Evolutionary conservation across 2,113 vertebrate species (phyloP).

Genomic region (Dolichotis patagonum): DNA sequence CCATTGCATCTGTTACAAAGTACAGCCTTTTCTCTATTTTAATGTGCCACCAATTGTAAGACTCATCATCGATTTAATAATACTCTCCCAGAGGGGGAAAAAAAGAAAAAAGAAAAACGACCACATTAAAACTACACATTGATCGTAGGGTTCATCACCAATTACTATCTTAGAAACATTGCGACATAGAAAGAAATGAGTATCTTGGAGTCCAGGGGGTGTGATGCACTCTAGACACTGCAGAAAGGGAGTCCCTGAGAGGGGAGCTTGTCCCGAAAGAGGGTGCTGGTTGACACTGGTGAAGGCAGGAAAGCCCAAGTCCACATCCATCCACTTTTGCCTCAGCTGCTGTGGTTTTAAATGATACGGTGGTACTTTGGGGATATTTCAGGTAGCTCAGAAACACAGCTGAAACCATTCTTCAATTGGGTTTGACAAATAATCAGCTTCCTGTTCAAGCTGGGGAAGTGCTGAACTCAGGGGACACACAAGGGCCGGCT

Average conservation of each 20-base stretch:
- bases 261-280: background rate
- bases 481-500: background rate
- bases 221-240: background rate
- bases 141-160: background rate
- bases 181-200: background rate
- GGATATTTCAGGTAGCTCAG: constrained; percentile 12
- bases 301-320: background rate
- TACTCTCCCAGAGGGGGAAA: background rate
- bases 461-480: background rate
- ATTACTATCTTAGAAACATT: background rate
- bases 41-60: constrained; percentile 11
- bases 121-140: background rate
- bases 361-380: background rate
- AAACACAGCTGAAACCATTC: background rate
- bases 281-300: background rate
- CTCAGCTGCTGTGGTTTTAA: background rate
- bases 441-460: constrained; percentile 3
- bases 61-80: constrained; percentile 50
- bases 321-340: fast-evolving
- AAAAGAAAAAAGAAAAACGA: background rate
- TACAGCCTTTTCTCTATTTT: constrained; percentile 44
- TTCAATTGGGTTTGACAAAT: background rate
- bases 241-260: background rate
- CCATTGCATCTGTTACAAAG: background rate
- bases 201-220: background rate